Conservation (phyloP, 2,888 invertebrate species). For the Drosophila aldrichi region DNA sequence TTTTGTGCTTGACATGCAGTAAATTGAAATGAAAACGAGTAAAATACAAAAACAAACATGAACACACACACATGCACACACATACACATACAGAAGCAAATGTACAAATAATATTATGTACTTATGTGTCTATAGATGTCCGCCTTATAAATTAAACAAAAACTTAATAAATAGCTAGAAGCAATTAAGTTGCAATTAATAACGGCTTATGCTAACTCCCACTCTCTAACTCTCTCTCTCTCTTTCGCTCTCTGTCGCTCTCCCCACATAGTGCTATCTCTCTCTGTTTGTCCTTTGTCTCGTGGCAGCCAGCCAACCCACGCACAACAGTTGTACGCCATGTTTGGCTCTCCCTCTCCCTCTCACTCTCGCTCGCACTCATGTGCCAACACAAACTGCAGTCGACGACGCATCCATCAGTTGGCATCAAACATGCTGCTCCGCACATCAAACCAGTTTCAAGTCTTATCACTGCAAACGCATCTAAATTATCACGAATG, state of each 20-base stretch:
- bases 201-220: constrained; percentile 50
- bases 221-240: neutral
- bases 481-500: constrained; percentile 77
- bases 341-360: constrained; percentile 4
- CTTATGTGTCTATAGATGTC: constrained; percentile 36
- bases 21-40: constrained; percentile 65
- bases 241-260: neutral
- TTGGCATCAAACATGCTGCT: constrained; percentile 71
- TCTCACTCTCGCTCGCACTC: constrained; percentile 8
- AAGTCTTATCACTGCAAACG: constrained; percentile 70
- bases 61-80: constrained; percentile 19
- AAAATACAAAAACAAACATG: constrained; percentile 51
- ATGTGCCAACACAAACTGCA: constrained; percentile 48
- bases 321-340: constrained; percentile 27
- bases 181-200: constrained; percentile 77
- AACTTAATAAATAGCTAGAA: constrained; percentile 76
- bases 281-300: constrained; percentile 33
- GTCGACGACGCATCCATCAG: constrained; percentile 16
- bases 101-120: constrained; percentile 33
- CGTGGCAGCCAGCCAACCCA: constrained; percentile 26
- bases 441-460: constrained; percentile 73
- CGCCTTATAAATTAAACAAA: constrained; percentile 77
- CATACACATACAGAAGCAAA: neutral
- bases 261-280: neutral
- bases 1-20: constrained; percentile 60